Base-by-base conservation (phyloP, 2,888 invertebrate genomes). In the Dione vanillae region DNA sequence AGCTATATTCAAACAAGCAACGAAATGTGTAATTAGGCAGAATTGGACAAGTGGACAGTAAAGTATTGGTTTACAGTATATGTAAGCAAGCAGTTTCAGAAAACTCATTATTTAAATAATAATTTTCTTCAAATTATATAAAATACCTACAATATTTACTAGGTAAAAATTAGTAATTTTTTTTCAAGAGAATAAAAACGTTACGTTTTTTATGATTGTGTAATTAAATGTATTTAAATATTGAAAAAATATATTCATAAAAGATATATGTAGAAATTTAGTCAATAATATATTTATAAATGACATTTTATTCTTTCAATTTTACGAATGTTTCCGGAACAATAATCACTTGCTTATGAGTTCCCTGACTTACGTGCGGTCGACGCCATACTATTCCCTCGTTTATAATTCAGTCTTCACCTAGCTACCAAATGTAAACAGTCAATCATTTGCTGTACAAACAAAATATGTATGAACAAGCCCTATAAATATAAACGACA, bases 301-400 rank as follows among this genome's bases (percentile, higher is more conserved):
- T 3, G 47, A 58, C n/a, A 27, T 67, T 2, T 47, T 41, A 20
- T 59, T 40, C 16, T 51, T 52, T 40, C 35, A 67, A 19, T 52
- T 65, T 51, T 43, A 19, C 65, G n/a, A 69, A 69, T 12, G 20
- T 41, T 58, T 67, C 67, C 67, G 70, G 51, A 1, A 72, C 52
- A 14, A 76, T 16, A 59, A 76, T 56, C 10, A 73, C 69, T 20
- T 62, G 73, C 14, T 76, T 76, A 54, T 75, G 70, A 35, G 75
- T 73, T 69, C 73, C 59, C 65, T 75, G 70, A 43, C 73, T 74
- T 10, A 52, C 73, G 16, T 72, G 74, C 41, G 71, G 73, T 35
- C 74, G 70, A 8, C 66, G 52, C n/a, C 74, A 68, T 9, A 64
- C 62, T 61, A 65, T 65, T 64, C 65, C 40, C 16, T 65, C 14